Evolutionary conservation across 2,888 invertebrate genomes (phyloP), one percentile per base, ranked within the genome.

Genomic region (Abrostola tripartita): DNA sequence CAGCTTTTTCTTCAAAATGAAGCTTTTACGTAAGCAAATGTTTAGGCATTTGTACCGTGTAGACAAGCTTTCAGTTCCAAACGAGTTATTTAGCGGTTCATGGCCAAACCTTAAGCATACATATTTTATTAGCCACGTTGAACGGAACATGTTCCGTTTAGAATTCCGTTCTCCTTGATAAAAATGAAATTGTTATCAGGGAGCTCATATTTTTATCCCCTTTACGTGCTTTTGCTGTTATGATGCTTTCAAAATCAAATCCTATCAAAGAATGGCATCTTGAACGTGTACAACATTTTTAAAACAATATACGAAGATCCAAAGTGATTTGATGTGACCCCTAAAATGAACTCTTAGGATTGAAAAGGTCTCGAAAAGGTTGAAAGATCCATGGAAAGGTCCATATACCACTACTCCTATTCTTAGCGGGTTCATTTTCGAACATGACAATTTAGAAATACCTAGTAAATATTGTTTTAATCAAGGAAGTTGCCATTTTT

Each of bases 61-160:
- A 60, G 24, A 62, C 11, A 59, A 61, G 61, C 63, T 56, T 59
- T 63, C 41, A 56, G 37, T 40, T 58, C 40, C 51, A 44, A 55
- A 57, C 61, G 41, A 69, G 52, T 56, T 71, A 66, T 74, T 70
- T 69, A 55, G 37, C 68, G 61, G 65, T 74, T 64, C 69, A 80
- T 71, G 61, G 67, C 47, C 63, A 61, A 56, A 41, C 61, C 52
- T 57, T 52, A 64, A 65, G 51, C 65, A 61, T 82, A 54, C 71
- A 82, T 82, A 74, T 78, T 81, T 74, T 66, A 82, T 70, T 67
- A 69, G 62, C 37, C 10, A 69, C 66, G 59, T 51, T 61, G 56
- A 70, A 63, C 65, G 63, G 68, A 72, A 67, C 58, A 57, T 54
- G 52, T 42, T 8, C 9, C 44, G 44, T 47, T 47, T 6, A 47